Evolutionary conservation across 2,888 invertebrate species (phyloP), one percentile per base, ranked within the genome.

Genomic region (Acleris emargana): DNA sequence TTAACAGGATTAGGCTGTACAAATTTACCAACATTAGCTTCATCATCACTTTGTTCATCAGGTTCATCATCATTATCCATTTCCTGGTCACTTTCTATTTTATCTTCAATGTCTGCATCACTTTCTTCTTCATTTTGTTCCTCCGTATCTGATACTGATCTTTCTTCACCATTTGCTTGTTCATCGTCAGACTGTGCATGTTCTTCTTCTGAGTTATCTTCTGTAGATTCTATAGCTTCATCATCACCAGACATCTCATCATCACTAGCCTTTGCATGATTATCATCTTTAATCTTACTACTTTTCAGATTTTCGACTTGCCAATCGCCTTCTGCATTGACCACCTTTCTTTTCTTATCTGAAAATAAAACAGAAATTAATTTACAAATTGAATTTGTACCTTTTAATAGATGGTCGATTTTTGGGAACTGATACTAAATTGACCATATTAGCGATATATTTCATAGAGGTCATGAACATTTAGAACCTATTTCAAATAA

Each of bases 321-420:
- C 86, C 87, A 87, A 69, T 86, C 79, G 54, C 87, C 86, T 72
- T 80, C 79, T 62, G 81, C 69, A 75, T 82, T 84, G 0, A 82
- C 76, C 45, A 79, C 73, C 60, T 80, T 81, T 28, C 69, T 72
- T 63, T 76, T 71, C 32, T 66, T 66, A 50, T 61, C 66, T 66
- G 13, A 38, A 38, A 38, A 38, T 38, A 17, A 17, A 50, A 55
- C 28, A 45, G 3, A 59, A 22, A 25, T 9, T 9, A 32, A 32
- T 32, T 9, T 28, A 9, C 7, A 7, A 28, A 7, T 28, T 9
- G 7, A 28, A 32, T 32, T 25, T 25, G 25, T 25, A 1, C 7
- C 7, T 25, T 6, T 25, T 25, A 25, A 25, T 25, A 6, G 0
- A 25, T 18, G 28, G 17, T 43, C 18, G 54, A 72, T 25, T 25